Base-by-base conservation (phyloP, 2,888 invertebrate genomes). In the Melanargia galathea region DNA sequence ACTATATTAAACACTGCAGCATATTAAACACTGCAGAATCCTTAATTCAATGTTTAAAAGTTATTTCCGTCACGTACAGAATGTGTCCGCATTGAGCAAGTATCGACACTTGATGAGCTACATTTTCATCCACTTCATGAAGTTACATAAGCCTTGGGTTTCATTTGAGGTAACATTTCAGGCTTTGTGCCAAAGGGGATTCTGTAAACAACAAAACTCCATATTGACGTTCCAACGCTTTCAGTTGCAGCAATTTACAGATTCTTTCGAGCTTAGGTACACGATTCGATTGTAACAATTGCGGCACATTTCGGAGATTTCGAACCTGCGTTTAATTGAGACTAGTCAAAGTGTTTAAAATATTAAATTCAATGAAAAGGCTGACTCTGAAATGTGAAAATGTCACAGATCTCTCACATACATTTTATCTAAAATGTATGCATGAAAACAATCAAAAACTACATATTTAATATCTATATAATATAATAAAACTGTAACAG, bases 21-120 rank as follows among this genome's bases (percentile, higher is more conserved):
- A 24, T 70, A n/a, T 49, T 26, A 3, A 51, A 74, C 56, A 62
- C 56, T 38, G 16, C 70, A 77, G 68, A 38, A 24, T 70, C 73
- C 67, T 71, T 73, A 79, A 79, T 71, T 73, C 80, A 79, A 82
- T 80, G 77, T 82, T 76, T 80, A 81, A 81, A 83, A 81, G 78
- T 75, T 80, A 84, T 84, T 82, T 79, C 78, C 71, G 77, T 79
- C 85, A 84, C 84, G 83, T 79, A 71, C 60, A 46, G 57, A 62
- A 55, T 26, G 60, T 63, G 45, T 61, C 56, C 62, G 55, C 49
- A 65, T 60, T 18, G 52, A 51, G 48, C 55, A 49, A 51, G 60
- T 51, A 22, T 52, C 57, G 40, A 46, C 48, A 65, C 35, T 54
- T 63, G 59, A 64, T 66, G 60, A 70, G 54, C 58, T 54, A 56